These are phyloP conservation scores for Thripadectes ignobilis DNA, from an alignment of 2,797 vertebrate species.

Conservation along the genomic window DNA sequence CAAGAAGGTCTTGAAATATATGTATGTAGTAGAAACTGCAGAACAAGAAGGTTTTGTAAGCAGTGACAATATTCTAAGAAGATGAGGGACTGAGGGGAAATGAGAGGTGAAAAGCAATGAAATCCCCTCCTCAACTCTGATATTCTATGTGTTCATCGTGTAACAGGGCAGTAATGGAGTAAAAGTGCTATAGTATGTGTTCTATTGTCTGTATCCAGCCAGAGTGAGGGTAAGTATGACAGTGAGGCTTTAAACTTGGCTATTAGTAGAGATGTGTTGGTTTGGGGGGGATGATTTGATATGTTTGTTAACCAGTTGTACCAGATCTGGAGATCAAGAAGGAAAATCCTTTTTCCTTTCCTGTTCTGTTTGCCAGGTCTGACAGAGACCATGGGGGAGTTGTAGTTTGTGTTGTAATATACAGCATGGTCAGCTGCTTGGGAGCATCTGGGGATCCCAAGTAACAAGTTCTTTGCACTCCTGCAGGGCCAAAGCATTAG, in stretches of 20 bases:
- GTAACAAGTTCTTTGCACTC: neutral
- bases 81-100: neutral
- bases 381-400: neutral
- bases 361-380: neutral
- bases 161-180: neutral
- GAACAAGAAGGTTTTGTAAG: neutral
- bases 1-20: neutral
- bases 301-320: neutral
- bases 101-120: neutral
- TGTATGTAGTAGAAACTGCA: no score
- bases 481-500: rapidly evolving
- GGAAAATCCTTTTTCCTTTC: neutral
- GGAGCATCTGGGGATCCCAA: neutral
- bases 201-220: neutral
- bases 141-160: neutral
- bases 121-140: neutral
- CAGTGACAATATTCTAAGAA: neutral
- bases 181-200: neutral
- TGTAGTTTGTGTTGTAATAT: neutral
- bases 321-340: neutral
- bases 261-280: neutral
- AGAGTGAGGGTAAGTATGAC: rapidly evolving
- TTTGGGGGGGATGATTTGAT: neutral
- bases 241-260: neutral
- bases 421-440: neutral